These are phyloP conservation scores for Cantharis lateralis DNA, from an alignment of 2,888 invertebrate species.

Conservation along the genomic window DNA sequence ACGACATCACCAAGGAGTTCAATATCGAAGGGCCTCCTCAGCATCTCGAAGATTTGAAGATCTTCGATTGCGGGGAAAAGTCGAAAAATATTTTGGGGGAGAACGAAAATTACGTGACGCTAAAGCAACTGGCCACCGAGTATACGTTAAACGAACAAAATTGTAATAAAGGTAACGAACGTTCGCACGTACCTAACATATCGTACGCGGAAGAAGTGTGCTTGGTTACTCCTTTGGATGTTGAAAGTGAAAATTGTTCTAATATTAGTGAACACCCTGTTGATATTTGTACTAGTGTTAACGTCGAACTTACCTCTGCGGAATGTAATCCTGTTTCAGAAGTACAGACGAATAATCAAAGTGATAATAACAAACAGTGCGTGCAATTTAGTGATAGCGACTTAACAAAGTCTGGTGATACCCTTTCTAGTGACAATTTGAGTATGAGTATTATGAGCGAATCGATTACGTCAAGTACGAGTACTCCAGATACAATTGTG, in stretches of 20 bases:
- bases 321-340: conserved; percentile 39
- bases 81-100: conserved; percentile 37
- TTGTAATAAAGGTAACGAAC: conserved; percentile 10
- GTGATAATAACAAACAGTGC: conserved; percentile 27
- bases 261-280: conserved; percentile 52
- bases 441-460: conserved; percentile 64
- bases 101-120: conserved; percentile 54
- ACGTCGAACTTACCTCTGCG: conserved; percentile 46
- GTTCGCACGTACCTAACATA: conserved; percentile 43
- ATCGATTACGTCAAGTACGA: conserved; percentile 68
- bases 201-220: conserved; percentile 56
- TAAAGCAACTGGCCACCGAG: conserved; percentile 53
- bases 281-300: conserved; percentile 52
- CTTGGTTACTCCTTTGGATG: conserved; percentile 52
- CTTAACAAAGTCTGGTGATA: conserved; percentile 48
- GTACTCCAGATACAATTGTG: conserved; percentile 74
- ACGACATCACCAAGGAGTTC: conserved; percentile 52
- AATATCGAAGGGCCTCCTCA: conserved; percentile 63
- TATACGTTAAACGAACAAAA: conserved; percentile 47
- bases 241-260: conserved; percentile 54
- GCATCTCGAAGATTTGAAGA: conserved; percentile 46
- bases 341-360: conserved; percentile 14
- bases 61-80: conserved; percentile 40
- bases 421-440: conserved; percentile 46
- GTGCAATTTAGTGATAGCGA: conserved; percentile 39